These are phyloP conservation scores for Orycteropus afer DNA, from an alignment of 2,113 vertebrate genomes.

Conservation along the genomic window DNA sequence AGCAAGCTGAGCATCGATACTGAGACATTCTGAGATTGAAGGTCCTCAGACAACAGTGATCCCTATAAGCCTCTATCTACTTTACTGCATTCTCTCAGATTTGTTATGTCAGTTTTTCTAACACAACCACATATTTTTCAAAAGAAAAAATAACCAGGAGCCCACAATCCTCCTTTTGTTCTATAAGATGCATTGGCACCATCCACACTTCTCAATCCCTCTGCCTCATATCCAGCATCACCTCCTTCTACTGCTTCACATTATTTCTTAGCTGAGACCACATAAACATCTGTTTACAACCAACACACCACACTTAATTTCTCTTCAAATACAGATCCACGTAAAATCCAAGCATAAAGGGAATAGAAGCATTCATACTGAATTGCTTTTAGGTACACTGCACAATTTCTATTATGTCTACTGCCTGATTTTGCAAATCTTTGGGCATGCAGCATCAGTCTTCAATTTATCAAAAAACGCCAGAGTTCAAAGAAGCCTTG, in stretches of 20 bases:
- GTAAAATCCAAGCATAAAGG: slow-evolving; percentile 51
- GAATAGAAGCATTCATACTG: slow-evolving; percentile 50
- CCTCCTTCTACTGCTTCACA: slow-evolving; percentile 28
- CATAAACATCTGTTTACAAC: slow-evolving; percentile 46
- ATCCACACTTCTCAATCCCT: neutral
- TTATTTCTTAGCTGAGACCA: slow-evolving; percentile 60
- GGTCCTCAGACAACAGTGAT: slow-evolving; percentile 44
- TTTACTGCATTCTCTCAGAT: slow-evolving; percentile 53
- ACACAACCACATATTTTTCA: slow-evolving; percentile 23
- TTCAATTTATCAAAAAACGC: slow-evolving; percentile 58
- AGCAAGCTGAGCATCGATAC: slow-evolving; percentile 44
- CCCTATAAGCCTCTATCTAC: slow-evolving; percentile 51
- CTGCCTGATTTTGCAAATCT: slow-evolving; percentile 53
- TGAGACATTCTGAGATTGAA: slow-evolving; percentile 50
- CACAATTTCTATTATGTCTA: slow-evolving; percentile 58
- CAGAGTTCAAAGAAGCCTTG: slow-evolving; percentile 4
- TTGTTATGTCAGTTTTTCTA: slow-evolving; percentile 43
- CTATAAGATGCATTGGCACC: neutral
- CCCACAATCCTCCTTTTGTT: slow-evolving; percentile 27
- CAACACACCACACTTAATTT: slow-evolving; percentile 63
- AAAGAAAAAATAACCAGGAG: slow-evolving; percentile 54
- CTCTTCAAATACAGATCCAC: slow-evolving; percentile 52
- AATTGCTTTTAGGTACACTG: slow-evolving; percentile 63
- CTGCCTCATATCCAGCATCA: neutral
- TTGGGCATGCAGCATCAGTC: neutral